Evolutionary conservation across 2,113 vertebrate species (phyloP).

Genomic region (Himantopus leucocephalus): DNA sequence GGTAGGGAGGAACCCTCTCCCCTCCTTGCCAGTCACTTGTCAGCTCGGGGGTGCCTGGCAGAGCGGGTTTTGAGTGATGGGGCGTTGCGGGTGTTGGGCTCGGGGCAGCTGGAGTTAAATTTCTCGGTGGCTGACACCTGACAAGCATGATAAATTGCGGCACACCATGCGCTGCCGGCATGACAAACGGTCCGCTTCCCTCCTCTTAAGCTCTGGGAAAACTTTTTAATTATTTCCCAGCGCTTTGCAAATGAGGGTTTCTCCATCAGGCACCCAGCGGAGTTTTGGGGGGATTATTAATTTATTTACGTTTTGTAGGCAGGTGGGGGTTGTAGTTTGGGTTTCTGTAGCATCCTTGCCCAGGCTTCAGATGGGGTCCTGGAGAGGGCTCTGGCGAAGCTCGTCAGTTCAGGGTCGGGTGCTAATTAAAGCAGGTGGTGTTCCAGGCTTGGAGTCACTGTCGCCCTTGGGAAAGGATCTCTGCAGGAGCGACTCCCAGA

Average conservation of each 20-base stretch:
- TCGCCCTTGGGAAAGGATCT: neutral
- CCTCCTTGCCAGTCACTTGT: neutral
- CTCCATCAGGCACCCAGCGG: neutral
- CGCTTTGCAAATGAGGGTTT: constrained; percentile 58
- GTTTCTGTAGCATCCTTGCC: neutral
- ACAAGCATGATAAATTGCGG: constrained; percentile 53
- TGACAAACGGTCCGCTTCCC: constrained; percentile 44
- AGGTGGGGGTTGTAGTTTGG: neutral
- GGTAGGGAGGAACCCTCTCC: neutral
- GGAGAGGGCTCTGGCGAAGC: neutral
- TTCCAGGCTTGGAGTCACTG: neutral
- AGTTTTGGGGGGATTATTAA: neutral
- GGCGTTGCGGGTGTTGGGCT: neutral
- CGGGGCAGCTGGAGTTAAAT: constrained; percentile 46
- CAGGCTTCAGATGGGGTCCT: neutral
- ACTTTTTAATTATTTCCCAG: constrained; percentile 61
- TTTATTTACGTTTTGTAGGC: neutral
- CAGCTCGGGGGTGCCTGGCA: neutral
- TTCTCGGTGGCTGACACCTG: constrained; percentile 64
- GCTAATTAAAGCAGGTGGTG: neutral
- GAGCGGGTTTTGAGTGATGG: neutral
- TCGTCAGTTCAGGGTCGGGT: neutral
- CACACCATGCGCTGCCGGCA: neutral
- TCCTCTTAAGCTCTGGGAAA: constrained; percentile 57
- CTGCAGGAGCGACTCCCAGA: neutral